Percentiles rank a stretch among this genome's conserved stretches.
Conservation (phyloP, 2,888 invertebrate genomes). For the Eupithecia dodoneata region DNA sequence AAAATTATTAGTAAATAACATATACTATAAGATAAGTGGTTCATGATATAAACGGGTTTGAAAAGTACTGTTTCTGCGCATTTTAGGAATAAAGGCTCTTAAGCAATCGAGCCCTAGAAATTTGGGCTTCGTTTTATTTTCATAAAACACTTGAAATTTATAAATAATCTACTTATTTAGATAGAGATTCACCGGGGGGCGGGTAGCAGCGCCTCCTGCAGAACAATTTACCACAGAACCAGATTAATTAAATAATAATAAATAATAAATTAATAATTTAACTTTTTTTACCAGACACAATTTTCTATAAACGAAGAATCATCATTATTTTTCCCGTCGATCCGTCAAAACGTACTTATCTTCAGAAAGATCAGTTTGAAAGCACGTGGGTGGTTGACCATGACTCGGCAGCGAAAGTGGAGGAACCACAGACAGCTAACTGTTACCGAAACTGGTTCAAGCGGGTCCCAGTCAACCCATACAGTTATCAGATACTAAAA, state of each 20-base stretch:
- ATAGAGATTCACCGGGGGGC: too few species aligned
- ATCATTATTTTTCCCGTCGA: neutral
- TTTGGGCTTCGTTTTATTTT: neutral
- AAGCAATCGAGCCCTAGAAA: neutral
- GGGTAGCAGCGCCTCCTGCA: too few species aligned
- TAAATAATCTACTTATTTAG: neutral
- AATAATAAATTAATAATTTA: too few species aligned
- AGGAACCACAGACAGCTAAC: slow-evolving; percentile 21
- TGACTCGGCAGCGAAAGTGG: slow-evolving; percentile 24
- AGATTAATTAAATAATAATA: too few species aligned
- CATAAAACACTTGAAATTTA: neutral
- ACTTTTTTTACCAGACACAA: too few species aligned
- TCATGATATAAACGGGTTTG: too few species aligned
- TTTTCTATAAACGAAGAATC: too few species aligned
- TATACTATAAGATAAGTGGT: too few species aligned
- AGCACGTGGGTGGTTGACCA: slow-evolving; percentile 16
- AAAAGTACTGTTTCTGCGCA: too few species aligned
- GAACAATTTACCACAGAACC: too few species aligned
- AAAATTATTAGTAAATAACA: too few species aligned
- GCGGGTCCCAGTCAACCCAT: neutral
- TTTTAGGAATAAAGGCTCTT: too few species aligned
- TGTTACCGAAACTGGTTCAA: slow-evolving; percentile 20
- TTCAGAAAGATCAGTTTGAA: neutral
- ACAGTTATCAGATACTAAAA: slow-evolving; percentile 4
- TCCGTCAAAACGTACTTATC: neutral